Percentiles rank a stretch among this genome's conserved stretches.
Evolutionary conservation across 1,140 invertebrate species (phyloP).

Genomic region (Vanessa tameamea): DNA sequence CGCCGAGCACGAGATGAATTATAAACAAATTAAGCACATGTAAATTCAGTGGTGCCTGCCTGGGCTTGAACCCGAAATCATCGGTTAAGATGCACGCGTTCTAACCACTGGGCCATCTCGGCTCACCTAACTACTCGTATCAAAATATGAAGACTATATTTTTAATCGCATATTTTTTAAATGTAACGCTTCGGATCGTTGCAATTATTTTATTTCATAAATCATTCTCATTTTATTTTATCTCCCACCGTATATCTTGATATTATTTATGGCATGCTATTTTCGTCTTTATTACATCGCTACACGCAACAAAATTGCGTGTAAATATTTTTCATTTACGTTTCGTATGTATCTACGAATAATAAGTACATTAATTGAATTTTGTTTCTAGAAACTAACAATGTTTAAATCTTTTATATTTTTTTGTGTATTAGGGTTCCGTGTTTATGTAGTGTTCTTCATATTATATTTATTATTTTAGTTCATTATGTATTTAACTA

Average conservation of each 20-base stretch:
- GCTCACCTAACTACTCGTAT: no score
- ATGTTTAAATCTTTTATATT: no score
- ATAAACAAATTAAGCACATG: no score
- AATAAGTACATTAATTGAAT: background rate
- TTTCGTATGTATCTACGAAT: background rate
- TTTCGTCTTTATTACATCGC: slow-evolving; percentile 1
- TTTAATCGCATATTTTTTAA: background rate
- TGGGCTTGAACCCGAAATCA: no score
- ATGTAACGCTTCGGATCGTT: background rate
- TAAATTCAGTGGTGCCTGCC: no score
- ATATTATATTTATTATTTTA: no score
- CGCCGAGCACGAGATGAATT: no score
- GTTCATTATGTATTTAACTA: no score
- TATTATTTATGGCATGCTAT: slow-evolving; percentile 2
- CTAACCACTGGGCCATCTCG: no score
- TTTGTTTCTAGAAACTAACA: background rate
- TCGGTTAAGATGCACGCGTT: no score
- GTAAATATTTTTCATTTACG: background rate
- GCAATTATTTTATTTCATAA: slow-evolving; percentile 30
- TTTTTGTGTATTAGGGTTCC: no score
- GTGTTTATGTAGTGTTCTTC: no score
- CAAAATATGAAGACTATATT: background rate
- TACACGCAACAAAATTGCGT: slow-evolving; percentile 13
- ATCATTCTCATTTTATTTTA: slow-evolving; percentile 1
- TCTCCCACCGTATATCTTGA: background rate